Conservation (phyloP, 2,113 vertebrate genomes). For the Andinoacara biseriatus region DNA sequence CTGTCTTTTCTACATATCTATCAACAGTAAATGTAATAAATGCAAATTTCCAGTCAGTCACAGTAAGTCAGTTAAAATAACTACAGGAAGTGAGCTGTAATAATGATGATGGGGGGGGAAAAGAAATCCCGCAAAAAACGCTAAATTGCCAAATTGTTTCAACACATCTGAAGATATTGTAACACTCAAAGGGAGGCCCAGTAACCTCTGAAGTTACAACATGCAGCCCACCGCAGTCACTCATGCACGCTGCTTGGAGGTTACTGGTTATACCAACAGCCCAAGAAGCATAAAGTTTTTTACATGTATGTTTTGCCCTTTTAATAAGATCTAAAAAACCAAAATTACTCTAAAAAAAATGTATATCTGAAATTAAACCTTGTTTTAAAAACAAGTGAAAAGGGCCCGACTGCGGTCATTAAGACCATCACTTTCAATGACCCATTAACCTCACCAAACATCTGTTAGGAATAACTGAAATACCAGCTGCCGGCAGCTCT, state of each 20-base stretch:
- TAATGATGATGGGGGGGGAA: no score
- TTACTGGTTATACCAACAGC: background rate
- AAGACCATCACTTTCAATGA: background rate
- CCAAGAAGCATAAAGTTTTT: no score
- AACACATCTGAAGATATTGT: background rate
- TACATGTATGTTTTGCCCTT: no score
- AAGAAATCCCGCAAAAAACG: background rate
- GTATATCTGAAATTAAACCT: background rate
- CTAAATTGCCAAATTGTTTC: background rate
- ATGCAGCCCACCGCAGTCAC: background rate
- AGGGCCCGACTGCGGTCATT: background rate
- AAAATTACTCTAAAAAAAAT: no score
- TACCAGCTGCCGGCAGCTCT: background rate
- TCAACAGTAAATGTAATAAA: background rate
- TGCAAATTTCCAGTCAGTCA: background rate
- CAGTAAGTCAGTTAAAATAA: background rate
- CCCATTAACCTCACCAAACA: background rate
- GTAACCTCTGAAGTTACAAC: background rate
- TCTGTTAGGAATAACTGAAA: background rate
- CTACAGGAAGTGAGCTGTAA: no score
- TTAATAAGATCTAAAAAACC: no score
- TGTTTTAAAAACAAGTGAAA: background rate
- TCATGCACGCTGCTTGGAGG: background rate
- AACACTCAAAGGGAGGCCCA: background rate
- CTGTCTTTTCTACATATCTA: background rate